Conservation (phyloP, 2,888 invertebrate species). For the Dugesia japonica region DNA sequence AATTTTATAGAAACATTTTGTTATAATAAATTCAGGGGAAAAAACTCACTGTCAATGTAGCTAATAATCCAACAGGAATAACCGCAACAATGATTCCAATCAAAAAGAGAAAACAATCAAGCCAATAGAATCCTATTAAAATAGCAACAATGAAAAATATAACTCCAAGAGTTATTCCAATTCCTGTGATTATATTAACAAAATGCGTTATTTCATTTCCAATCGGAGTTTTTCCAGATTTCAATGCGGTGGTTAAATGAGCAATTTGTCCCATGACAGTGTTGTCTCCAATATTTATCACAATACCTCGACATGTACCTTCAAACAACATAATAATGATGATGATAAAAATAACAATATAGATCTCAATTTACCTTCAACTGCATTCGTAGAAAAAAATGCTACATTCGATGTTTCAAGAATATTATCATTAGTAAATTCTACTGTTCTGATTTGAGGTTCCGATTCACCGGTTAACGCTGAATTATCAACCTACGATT, state of each 20-base stretch:
- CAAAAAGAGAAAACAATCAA: slow-evolving; percentile 89
- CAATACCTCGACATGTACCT: slow-evolving; percentile 46
- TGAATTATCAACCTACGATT: slow-evolving; percentile 63
- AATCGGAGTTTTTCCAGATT: slow-evolving; percentile 70
- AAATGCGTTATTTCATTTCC: slow-evolving; percentile 97
- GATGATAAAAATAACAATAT: background rate
- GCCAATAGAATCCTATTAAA: slow-evolving; percentile 87
- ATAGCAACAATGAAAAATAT: slow-evolving; percentile 95
- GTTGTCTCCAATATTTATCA: slow-evolving; percentile 45
- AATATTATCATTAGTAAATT: slow-evolving; percentile 82
- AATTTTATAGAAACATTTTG: too few species aligned
- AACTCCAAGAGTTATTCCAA: slow-evolving; percentile 61
- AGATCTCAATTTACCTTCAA: slow-evolving; percentile 56
- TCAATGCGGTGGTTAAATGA: slow-evolving; percentile 47
- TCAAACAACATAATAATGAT: slow-evolving; percentile 2
- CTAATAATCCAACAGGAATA: slow-evolving; percentile 91
- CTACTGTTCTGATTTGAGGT: slow-evolving; percentile 72
- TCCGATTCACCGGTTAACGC: slow-evolving; percentile 86
- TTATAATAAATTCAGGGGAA: too few species aligned
- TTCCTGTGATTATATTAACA: slow-evolving; percentile 85
- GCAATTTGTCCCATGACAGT: slow-evolving; percentile 50
- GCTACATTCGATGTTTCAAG: slow-evolving; percentile 82
- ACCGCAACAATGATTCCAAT: slow-evolving; percentile 99
- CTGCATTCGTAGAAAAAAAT: slow-evolving; percentile 86
- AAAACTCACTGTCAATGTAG: slow-evolving; percentile 73